phyloP scores from a whole-genome alignment of 2,888 invertebrate species.

The Pedicia rivosa region DNA sequence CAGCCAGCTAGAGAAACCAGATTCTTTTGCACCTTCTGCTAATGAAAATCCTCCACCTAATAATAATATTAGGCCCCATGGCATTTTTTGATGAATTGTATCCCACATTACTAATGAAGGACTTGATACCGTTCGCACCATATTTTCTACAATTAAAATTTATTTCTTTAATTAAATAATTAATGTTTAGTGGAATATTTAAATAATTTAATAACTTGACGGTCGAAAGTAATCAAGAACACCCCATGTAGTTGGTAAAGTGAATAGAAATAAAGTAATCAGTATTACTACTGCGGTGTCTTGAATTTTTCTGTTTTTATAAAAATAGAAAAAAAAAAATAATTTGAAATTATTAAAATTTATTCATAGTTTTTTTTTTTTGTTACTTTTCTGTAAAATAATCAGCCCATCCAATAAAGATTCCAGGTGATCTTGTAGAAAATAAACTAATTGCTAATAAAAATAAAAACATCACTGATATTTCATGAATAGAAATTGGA shows the following conservation, averaged over 20 bases:
- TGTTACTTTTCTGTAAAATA: slow-evolving; percentile 50
- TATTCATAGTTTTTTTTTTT: slow-evolving; percentile 18
- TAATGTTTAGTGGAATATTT: no score
- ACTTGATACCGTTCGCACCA: slow-evolving; percentile 32
- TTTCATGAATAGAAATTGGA: slow-evolving; percentile 55
- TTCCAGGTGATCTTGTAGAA: slow-evolving; percentile 70
- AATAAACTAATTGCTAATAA: slow-evolving; percentile 56
- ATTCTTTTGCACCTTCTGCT: slow-evolving; percentile 60
- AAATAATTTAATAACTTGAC: not conserved
- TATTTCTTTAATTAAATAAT: no score
- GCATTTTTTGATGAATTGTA: slow-evolving; percentile 60
- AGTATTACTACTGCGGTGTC: slow-evolving; percentile 61
- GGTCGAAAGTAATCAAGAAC: slow-evolving; percentile 18
- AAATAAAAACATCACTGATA: slow-evolving; percentile 38
- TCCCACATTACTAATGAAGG: slow-evolving; percentile 57
- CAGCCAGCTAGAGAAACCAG: slow-evolving; percentile 52
- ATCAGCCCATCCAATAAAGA: slow-evolving; percentile 65
- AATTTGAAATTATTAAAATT: no score
- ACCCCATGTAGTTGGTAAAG: slow-evolving; percentile 54
- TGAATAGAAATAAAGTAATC: slow-evolving; percentile 57
- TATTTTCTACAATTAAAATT: no score
- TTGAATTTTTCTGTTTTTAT: slow-evolving; percentile 30
- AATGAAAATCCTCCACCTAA: slow-evolving; percentile 68
- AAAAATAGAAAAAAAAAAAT: not conserved
- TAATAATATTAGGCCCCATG: slow-evolving; percentile 61